Percentiles rank a stretch among this genome's conserved stretches.
These are phyloP conservation scores for Sisyra terminalis DNA, from an alignment of 2,888 invertebrate species.

Conservation along the genomic window DNA sequence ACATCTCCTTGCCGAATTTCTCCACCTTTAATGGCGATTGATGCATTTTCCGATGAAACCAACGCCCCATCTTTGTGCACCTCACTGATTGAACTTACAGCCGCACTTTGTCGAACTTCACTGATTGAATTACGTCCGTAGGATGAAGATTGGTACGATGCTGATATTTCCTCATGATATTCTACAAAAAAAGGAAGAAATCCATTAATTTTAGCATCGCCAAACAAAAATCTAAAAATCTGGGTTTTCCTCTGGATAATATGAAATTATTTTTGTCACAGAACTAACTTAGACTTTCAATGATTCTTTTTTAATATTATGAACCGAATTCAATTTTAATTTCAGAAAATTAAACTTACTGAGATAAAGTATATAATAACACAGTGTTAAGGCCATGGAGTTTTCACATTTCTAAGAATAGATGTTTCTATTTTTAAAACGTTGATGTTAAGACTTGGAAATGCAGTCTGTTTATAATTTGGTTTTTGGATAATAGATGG, in stretches of 20 bases:
- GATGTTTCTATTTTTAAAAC: conserved; percentile 8
- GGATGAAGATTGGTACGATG: conserved; percentile 5
- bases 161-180: conserved; percentile 5
- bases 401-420: conserved; percentile 7
- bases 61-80: conserved; percentile 15
- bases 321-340: conserved; percentile 1
- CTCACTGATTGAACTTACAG: conserved; percentile 1
- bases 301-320: too few relatives aligned
- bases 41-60: conserved; percentile 15
- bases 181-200: background rate
- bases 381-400: conserved; percentile 15
- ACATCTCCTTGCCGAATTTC: conserved; percentile 8
- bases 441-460: conserved; percentile 9
- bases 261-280: too few relatives aligned
- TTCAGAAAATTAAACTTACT: background rate
- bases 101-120: conserved; percentile 1
- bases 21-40: conserved; percentile 9
- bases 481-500: too few relatives aligned
- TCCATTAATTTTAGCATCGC: background rate
- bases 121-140: background rate
- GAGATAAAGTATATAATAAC: conserved; percentile 2
- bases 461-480: conserved; percentile 6
- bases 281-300: too few relatives aligned
- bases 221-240: too few relatives aligned
- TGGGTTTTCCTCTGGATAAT: too few relatives aligned